Base-by-base conservation (phyloP, 1,140 invertebrate genomes). In the Pteromalus puparum region DNA sequence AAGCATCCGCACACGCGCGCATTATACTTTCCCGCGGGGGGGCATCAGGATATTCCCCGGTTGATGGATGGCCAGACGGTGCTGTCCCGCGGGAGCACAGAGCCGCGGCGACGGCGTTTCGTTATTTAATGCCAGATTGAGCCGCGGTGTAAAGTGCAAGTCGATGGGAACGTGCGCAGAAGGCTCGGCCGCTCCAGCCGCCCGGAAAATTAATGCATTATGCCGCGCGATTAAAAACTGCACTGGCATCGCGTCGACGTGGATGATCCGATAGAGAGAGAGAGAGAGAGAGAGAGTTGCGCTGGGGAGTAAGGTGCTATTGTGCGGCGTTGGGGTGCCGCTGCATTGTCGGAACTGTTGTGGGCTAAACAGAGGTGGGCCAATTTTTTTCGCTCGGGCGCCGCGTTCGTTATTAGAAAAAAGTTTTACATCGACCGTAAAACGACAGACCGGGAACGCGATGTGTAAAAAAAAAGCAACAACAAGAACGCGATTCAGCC, bases 111-210 rank as follows among this genome's bases (percentile, higher is more conserved):
- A 75, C 72, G 81, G 46, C 74, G 83, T 83, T 90, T 88, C 87
- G 87, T 89, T 90, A 88, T 89, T 89, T 89, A 88, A 88, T 86
- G 87, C 86, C 87, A 87, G 85, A 89, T 90, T 88, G 84, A 46
- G 30, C 10, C 21, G 70, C 24, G 21, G 28, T 18, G 21, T n/a
- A 53, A 48, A 53, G 42, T 77, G 75, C 42, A 24, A 77, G 70
- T 73, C 30, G 28, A 42, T 12, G 72, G n/a, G 46, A 24, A 28
- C 38, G 26, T 28, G 67, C 24, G 9, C 10, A 26, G 9, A 4
- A 28, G 10, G 6, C 10, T 46, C 77, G 28, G 1, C 12, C 28
- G 34, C 48, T 34, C 34, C 65, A 65, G 15, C 42, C 75, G 84
- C 24, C n/a, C 26, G 76, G 67, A 82, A 85, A 82, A 82, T 81